These are phyloP conservation scores for Corythaeola cristata DNA, from an alignment of 2,113 vertebrate genomes.

Conservation along the genomic window DNA sequence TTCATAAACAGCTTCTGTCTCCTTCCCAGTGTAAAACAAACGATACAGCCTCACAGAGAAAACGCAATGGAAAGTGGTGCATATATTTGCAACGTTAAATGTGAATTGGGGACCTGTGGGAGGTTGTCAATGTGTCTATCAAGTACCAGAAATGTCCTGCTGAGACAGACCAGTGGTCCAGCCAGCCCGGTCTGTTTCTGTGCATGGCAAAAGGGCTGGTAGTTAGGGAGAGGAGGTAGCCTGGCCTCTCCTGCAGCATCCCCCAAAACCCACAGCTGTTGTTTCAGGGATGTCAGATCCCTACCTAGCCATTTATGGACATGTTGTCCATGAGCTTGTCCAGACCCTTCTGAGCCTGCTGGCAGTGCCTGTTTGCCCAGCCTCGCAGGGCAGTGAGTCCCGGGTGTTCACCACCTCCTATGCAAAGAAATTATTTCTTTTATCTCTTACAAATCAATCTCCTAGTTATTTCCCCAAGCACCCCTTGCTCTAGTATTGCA, in stretches of 20 bases:
- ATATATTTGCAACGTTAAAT: accelerated
- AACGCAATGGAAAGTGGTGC: not conserved
- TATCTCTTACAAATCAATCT: not conserved
- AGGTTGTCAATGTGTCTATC: not conserved
- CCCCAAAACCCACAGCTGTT: not conserved
- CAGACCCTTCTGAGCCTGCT: not conserved
- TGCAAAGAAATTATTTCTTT: not conserved
- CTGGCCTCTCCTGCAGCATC: not conserved
- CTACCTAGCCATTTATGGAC: not conserved
- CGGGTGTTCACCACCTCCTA: not conserved
- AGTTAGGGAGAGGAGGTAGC: not conserved
- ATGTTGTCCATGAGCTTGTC: not conserved
- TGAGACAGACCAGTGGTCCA: not conserved
- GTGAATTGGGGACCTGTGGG: not conserved
- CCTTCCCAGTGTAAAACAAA: not conserved
- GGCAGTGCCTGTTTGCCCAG: not conserved
- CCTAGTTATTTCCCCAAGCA: not conserved
- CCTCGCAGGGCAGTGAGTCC: not conserved
- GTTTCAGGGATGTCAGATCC: not conserved
- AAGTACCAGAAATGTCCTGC: not conserved
- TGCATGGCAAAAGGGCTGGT: not conserved
- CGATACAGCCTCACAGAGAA: not conserved
- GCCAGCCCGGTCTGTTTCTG: not conserved
- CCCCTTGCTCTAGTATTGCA: accelerated
- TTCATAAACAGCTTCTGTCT: not conserved